Conservation (phyloP, 2,797 vertebrate species). For the Urocyon cinereoargenteus region DNA sequence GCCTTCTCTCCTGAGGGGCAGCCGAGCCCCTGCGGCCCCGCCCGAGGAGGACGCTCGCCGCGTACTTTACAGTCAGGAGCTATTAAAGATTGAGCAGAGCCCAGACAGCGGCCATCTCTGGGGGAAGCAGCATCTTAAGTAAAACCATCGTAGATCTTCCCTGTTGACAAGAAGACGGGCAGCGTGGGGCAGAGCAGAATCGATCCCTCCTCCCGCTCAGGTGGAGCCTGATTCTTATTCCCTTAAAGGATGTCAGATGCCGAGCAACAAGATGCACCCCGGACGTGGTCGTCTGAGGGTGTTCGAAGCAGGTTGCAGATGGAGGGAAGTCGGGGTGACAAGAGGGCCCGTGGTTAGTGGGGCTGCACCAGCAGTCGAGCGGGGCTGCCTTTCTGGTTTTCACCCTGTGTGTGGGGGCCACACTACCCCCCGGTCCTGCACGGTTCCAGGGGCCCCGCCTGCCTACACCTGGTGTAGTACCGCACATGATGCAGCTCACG, state of each 20-base stretch:
- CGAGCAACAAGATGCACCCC: neutral
- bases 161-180: neutral
- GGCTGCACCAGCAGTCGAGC: fast-evolving
- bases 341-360: fast-evolving
- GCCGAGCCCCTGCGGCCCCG: fast-evolving
- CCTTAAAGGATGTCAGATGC: neutral
- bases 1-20: neutral
- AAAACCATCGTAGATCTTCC: neutral
- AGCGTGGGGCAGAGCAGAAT: fast-evolving
- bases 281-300: neutral
- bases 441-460: neutral
- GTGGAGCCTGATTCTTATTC: neutral
- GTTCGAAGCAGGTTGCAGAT: neutral
- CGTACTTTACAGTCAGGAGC: neutral
- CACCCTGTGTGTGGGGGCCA: neutral
- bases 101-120: neutral
- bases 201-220: neutral
- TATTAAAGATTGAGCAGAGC: conserved; percentile 21
- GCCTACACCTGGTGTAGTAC: neutral
- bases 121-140: conserved; percentile 50
- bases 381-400: no score
- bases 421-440: neutral
- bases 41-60: neutral
- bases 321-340: neutral
- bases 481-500: neutral